A percentile compares a stretch with the other conserved stretches of the same genome.
Evolutionary conservation across 64 coral and sea anemone genomes (phyloP).

Genomic region (Montipora sp.): DNA sequence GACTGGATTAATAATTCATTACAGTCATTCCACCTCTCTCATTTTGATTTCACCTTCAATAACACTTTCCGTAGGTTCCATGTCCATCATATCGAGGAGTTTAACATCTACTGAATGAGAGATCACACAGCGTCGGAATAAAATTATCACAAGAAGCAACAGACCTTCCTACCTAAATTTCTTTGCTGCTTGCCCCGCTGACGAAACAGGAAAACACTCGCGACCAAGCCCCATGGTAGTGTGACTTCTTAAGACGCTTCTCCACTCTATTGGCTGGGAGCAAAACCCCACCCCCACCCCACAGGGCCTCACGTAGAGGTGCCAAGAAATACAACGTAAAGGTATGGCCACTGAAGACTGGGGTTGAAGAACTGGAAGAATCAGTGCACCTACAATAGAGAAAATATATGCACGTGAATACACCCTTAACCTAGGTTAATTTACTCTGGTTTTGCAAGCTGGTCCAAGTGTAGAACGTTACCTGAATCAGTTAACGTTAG

Average conservation of each 20-base stretch:
- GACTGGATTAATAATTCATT: too few relatives aligned
- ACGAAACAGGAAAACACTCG: conserved; percentile 68
- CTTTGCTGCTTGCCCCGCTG: neutral
- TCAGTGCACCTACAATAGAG: conserved; percentile 39
- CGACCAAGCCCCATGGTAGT: conserved; percentile 60
- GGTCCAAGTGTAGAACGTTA: neutral
- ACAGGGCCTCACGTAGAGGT: conserved; percentile 78
- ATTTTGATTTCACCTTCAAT: too few relatives aligned
- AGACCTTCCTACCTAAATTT: conserved; percentile 74
- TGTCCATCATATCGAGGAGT: too few relatives aligned
- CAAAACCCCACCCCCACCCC: conserved; percentile 78
- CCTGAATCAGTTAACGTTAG: too few relatives aligned
- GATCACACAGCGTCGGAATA: neutral
- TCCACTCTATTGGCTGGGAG: conserved; percentile 85
- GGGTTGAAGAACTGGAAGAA: conserved; percentile 70
- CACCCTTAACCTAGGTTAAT: neutral
- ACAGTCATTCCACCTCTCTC: too few relatives aligned
- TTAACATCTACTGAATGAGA: too few relatives aligned
- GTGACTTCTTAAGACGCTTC: conserved; percentile 64
- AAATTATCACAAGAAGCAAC: neutral
- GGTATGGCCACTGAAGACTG: conserved; percentile 65
- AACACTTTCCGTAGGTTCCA: too few relatives aligned
- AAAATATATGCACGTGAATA: neutral
- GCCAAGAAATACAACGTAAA: conserved; percentile 73
- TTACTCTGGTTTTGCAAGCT: neutral